phyloP scores from a whole-genome alignment of 53 echinoderm and acorn worm species.

The Zoroaster sp. region DNA sequence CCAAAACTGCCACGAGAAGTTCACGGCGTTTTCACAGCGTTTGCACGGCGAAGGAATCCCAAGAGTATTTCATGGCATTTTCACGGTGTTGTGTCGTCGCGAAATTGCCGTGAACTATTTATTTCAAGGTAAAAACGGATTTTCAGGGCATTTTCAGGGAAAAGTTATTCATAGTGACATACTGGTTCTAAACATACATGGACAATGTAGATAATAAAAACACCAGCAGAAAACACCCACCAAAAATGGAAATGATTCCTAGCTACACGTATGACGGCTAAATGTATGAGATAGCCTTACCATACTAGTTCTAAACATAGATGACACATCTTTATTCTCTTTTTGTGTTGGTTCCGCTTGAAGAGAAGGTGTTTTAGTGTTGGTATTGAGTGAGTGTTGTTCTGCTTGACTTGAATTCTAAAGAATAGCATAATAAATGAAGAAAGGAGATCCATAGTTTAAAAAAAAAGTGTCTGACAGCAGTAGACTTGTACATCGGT shows the following conservation, averaged over 20 bases:
- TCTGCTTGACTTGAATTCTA: neutral
- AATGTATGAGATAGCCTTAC: neutral
- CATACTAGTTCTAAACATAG: neutral
- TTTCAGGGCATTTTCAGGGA: no score
- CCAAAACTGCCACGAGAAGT: no score
- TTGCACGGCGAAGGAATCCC: no score
- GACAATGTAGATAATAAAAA: neutral
- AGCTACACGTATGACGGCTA: no score
- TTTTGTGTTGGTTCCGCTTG: neutral
- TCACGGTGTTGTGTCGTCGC: no score
- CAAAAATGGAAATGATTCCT: neutral
- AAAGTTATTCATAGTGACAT: no score
- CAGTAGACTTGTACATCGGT: no score
- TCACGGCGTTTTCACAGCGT: no score
- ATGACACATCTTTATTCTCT: neutral
- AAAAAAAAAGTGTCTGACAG: neutral
- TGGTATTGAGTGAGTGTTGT: neutral
- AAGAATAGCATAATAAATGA: neutral
- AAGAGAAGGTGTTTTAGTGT: neutral
- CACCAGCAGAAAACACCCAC: neutral
- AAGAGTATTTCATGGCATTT: no score
- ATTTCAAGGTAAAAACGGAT: no score
- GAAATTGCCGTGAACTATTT: no score
- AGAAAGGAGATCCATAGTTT: neutral
- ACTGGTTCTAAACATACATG: neutral